These are phyloP conservation scores for Xiphorhynchus erythropygius DNA, from an alignment of 2,797 vertebrate species.

Conservation along the genomic window DNA sequence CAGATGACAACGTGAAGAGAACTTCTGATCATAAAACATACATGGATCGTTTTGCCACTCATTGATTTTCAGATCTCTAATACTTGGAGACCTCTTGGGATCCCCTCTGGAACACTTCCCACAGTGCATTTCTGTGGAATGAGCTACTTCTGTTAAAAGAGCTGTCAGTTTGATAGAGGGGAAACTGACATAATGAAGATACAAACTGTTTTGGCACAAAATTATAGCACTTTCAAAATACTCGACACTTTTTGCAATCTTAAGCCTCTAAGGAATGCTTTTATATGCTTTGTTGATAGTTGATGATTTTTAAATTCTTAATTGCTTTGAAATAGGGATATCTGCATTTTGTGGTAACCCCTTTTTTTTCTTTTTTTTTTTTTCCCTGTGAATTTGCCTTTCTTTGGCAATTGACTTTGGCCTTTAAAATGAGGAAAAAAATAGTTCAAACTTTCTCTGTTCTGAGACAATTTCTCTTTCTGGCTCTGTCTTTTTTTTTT, in stretches of 20 bases:
- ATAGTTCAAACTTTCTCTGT: not conserved
- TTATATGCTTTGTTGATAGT: not conserved
- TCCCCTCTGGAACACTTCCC: not conserved
- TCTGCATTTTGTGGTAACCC: not conserved
- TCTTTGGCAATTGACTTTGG: not conserved
- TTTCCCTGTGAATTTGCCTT: not conserved
- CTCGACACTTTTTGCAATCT: not conserved
- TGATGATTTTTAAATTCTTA: not conserved
- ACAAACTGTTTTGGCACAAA: not conserved
- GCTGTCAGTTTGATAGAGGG: not conserved
- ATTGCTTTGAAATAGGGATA: not conserved
- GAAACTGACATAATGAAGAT: not conserved
- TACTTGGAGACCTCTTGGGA: not conserved
- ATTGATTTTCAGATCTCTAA: conserved; percentile 2
- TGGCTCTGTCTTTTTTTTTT: not conserved
- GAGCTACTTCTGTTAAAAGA: not conserved
- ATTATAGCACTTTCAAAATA: not conserved
- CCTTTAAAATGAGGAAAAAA: not conserved
- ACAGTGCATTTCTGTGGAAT: not conserved
- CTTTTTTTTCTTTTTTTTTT: not conserved
- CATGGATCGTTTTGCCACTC: not conserved
- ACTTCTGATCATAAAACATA: not conserved
- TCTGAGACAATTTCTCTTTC: not conserved
- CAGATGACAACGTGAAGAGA: not conserved
- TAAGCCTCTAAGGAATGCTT: not conserved